phyloP scores from a whole-genome alignment of 1,140 invertebrate species.

The Melitaea cinxia region DNA sequence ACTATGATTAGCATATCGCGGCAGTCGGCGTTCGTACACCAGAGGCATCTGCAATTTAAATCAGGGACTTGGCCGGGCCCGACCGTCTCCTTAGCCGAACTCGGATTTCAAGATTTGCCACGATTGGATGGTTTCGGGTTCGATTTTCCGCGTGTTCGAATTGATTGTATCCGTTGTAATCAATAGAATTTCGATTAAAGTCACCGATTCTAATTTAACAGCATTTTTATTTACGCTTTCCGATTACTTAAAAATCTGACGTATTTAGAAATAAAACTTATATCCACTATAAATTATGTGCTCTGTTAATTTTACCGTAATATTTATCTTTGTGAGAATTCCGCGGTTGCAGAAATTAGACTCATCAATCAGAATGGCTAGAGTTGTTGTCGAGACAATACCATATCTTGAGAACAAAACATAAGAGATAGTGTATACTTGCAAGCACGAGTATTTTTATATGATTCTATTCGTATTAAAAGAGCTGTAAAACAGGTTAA shows the following conservation, averaged over 20 bases:
- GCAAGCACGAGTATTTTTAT: not conserved
- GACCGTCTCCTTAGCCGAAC: slow-evolving; percentile 70
- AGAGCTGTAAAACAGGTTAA: no score
- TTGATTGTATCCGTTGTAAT: slow-evolving; percentile 64
- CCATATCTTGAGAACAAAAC: slow-evolving; percentile 8
- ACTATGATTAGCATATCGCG: slow-evolving; percentile 80
- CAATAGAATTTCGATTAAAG: slow-evolving; percentile 25
- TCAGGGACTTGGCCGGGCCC: slow-evolving; percentile 70
- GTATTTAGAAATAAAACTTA: not conserved
- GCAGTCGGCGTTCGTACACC: slow-evolving; percentile 68
- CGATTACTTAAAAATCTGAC: not conserved
- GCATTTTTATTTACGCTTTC: not conserved
- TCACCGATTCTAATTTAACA: not conserved
- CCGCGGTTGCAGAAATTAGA: slow-evolving; percentile 49
- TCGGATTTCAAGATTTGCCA: slow-evolving; percentile 75
- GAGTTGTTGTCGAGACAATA: slow-evolving; percentile 36
- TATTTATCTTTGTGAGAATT: slow-evolving; percentile 23
- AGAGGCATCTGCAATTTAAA: slow-evolving; percentile 78
- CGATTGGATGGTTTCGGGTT: slow-evolving; percentile 77
- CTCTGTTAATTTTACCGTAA: slow-evolving; percentile 1
- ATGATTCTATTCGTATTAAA: no score
- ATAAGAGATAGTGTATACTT: slow-evolving; percentile 5
- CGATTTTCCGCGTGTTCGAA: slow-evolving; percentile 76
- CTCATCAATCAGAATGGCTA: slow-evolving; percentile 58
- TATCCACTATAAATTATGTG: not conserved